phyloP scores from a whole-genome alignment of 2,888 invertebrate genomes.

The Spodoptera exigua region DNA sequence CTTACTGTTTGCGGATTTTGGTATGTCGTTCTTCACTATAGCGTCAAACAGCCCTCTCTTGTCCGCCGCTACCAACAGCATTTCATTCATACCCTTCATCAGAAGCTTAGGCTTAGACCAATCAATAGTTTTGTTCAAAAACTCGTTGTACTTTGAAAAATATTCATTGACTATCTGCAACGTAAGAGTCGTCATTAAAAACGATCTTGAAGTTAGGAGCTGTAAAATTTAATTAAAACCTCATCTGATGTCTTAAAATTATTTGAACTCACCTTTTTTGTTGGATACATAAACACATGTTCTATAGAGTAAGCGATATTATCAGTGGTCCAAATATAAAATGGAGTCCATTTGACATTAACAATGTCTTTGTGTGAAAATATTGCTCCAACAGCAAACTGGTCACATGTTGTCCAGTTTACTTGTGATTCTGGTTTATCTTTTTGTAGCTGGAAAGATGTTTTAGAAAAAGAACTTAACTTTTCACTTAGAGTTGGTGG shows the following conservation, averaged over 20 bases:
- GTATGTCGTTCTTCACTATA: conserved; percentile 59
- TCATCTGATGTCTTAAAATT: neutral
- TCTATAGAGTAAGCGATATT: conserved; percentile 35
- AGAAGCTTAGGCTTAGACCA: conserved; percentile 75
- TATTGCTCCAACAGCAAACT: conserved; percentile 66
- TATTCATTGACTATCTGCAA: conserved; percentile 68
- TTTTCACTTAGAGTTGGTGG: neutral
- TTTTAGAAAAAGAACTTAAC: neutral
- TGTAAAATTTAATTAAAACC: neutral
- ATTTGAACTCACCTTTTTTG: conserved; percentile 66
- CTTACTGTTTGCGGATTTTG: conserved; percentile 60
- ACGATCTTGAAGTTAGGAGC: neutral
- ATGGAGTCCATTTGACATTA: conserved; percentile 75
- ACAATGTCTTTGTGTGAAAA: conserved; percentile 75
- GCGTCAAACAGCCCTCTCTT: conserved; percentile 70
- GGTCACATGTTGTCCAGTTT: conserved; percentile 75
- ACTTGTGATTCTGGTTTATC: neutral
- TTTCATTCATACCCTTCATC: conserved; percentile 59
- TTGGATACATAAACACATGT: conserved; percentile 72
- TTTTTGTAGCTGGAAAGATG: conserved; percentile 2
- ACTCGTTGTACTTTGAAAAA: conserved; percentile 55
- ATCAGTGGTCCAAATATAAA: conserved; percentile 72
- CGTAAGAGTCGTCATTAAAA: neutral
- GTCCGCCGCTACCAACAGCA: conserved; percentile 71
- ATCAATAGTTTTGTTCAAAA: conserved; percentile 63